These are phyloP conservation scores for Oxystoma pomonae DNA, from an alignment of 2,888 invertebrate genomes.

Conservation along the genomic window DNA sequence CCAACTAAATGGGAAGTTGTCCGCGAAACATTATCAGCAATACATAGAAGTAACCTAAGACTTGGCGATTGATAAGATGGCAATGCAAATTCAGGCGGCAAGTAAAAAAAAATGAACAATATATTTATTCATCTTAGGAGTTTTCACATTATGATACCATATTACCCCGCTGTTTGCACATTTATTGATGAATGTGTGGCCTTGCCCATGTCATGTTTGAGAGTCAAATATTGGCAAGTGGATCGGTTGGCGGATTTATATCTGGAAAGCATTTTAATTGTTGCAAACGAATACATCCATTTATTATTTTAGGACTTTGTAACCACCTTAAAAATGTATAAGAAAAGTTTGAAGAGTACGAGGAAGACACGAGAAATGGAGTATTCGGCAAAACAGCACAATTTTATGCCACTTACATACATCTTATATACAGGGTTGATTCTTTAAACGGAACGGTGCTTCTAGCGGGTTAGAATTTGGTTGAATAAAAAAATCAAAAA, in stretches of 20 bases:
- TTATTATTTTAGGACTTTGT: slow-evolving; percentile 24
- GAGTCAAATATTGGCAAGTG: slow-evolving; percentile 29
- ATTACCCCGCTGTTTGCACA: slow-evolving; percentile 37
- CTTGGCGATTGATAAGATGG: slow-evolving; percentile 33
- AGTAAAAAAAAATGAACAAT: slow-evolving; percentile 29
- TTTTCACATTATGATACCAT: slow-evolving; percentile 38
- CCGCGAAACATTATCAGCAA: too few relatives aligned
- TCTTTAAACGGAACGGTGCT: too few relatives aligned
- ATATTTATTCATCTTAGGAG: slow-evolving; percentile 40
- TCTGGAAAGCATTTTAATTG: slow-evolving; percentile 35
- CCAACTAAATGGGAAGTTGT: too few relatives aligned
- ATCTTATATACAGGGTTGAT: too few relatives aligned
- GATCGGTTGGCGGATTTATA: slow-evolving; percentile 32
- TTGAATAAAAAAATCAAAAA: too few relatives aligned
- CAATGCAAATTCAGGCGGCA: slow-evolving; percentile 26
- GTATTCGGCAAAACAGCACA: slow-evolving; percentile 3
- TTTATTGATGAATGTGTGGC: slow-evolving; percentile 32
- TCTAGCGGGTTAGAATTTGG: too few relatives aligned
- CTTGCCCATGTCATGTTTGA: slow-evolving; percentile 30
- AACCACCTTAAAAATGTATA: neutral
- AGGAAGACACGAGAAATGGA: neutral
- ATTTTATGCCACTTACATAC: slow-evolving; percentile 31
- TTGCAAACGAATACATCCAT: slow-evolving; percentile 32
- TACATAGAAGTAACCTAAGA: slow-evolving; percentile 30
- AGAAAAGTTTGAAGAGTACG: neutral